phyloP scores from a whole-genome alignment of 2,888 invertebrate genomes.

The Dryobotodes eremita region DNA sequence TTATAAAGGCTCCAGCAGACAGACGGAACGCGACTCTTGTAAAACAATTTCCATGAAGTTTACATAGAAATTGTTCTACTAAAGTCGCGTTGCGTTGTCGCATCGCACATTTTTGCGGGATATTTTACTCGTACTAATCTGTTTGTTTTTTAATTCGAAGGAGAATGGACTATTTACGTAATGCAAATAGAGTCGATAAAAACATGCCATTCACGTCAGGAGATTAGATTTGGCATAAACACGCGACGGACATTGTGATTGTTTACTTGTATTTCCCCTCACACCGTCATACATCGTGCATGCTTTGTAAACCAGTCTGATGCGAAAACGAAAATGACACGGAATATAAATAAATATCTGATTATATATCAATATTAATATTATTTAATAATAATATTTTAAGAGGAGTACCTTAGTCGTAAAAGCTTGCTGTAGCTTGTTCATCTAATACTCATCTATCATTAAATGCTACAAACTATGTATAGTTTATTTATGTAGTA shows the following conservation, averaged over 20 bases:
- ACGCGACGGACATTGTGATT: not conserved
- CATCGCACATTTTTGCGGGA: too few relatives aligned
- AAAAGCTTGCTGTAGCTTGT: not conserved
- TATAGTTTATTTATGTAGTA: too few relatives aligned
- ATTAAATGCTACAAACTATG: too few relatives aligned
- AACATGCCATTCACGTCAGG: not conserved
- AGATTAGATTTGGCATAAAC: not conserved
- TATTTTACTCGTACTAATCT: not conserved
- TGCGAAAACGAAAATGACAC: too few relatives aligned
- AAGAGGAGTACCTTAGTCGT: not conserved
- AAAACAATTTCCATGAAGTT: too few relatives aligned
- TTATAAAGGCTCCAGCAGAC: not conserved
- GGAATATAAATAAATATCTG: not conserved
- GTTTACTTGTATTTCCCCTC: not conserved
- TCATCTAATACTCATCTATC: too few relatives aligned
- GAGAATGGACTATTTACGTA: constrained; percentile 18
- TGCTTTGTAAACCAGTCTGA: not conserved
- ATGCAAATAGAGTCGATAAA: not conserved
- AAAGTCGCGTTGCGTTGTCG: too few relatives aligned
- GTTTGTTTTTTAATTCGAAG: not conserved
- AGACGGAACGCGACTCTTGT: too few relatives aligned
- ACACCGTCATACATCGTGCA: not conserved
- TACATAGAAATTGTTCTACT: too few relatives aligned
- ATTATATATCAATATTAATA: too few relatives aligned
- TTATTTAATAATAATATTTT: too few relatives aligned